Evolutionary conservation across 2,888 invertebrate species (phyloP).

Genomic region (Bellardia bayeri): DNA sequence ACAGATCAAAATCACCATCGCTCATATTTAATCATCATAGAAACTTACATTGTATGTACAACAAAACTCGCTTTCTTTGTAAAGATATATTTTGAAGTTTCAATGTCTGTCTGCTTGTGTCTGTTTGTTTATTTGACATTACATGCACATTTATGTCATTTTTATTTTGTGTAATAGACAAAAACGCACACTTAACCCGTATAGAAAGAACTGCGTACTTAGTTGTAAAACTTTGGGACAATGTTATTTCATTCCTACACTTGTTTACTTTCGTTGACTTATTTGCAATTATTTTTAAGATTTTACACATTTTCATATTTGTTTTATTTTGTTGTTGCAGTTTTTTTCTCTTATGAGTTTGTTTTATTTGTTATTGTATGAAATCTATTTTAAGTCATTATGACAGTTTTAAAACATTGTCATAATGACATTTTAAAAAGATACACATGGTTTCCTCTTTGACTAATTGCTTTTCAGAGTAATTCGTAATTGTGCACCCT

Average conservation of each 20-base stretch:
- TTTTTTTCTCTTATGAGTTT: neutral
- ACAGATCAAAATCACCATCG: neutral
- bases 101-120: neutral
- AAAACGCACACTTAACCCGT: neutral
- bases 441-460: slow-evolving; percentile 61
- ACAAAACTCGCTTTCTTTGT: neutral
- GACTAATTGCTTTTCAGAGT: slow-evolving; percentile 63
- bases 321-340: slow-evolving; percentile 12
- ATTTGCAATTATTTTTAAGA: slow-evolving; percentile 36
- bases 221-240: slow-evolving; percentile 31
- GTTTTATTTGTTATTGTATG: slow-evolving; percentile 26
- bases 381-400: slow-evolving; percentile 57
- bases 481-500: neutral
- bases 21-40: neutral
- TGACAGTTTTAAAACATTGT: slow-evolving; percentile 23
- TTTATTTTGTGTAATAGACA: neutral
- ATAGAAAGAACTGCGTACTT: neutral
- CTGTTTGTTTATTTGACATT: slow-evolving; percentile 14
- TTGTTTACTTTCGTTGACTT: neutral
- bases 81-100: neutral
- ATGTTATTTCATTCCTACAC: neutral
- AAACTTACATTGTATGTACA: neutral
- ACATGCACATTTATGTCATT: slow-evolving; percentile 11
- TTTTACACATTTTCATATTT: slow-evolving; percentile 27
- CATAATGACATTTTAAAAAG: slow-evolving; percentile 55